Percentiles rank a stretch among this genome's conserved stretches.
Conservation (phyloP, 2,888 invertebrate genomes). For the Stegana nigrithorax region DNA sequence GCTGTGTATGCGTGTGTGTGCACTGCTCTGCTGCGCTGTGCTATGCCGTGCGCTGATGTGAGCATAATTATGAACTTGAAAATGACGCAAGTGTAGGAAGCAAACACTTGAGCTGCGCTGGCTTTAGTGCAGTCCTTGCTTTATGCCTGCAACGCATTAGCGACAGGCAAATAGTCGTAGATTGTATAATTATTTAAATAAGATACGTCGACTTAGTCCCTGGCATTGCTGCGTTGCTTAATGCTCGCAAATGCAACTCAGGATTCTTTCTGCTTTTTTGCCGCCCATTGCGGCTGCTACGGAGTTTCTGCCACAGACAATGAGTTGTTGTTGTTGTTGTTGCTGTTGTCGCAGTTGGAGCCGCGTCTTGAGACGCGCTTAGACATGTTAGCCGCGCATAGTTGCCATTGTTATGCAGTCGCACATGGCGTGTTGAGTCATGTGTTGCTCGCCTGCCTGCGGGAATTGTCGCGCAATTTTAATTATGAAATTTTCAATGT, state of each 20-base stretch:
- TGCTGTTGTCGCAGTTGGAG: no score
- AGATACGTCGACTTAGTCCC: conserved; percentile 25
- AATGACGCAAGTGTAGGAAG: conserved; percentile 27
- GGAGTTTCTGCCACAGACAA: no score
- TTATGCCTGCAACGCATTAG: conserved; percentile 30
- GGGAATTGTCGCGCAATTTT: conserved; percentile 24
- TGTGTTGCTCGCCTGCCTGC: no score
- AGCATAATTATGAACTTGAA: conserved; percentile 63
- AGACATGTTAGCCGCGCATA: conserved; percentile 30
- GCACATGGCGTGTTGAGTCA: not conserved
- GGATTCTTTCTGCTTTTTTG: conserved; percentile 38
- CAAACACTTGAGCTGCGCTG: conserved; percentile 11
- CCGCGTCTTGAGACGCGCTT: conserved; percentile 53
- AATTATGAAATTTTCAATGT: no score
- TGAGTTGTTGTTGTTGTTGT: no score
- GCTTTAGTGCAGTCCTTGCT: conserved; percentile 19
- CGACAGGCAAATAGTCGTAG: conserved; percentile 29
- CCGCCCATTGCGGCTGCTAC: no score
- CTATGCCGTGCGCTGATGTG: no score
- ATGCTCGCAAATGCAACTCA: not conserved
- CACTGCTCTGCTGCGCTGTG: no score
- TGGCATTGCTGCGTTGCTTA: not conserved
- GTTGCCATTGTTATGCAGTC: conserved; percentile 14
- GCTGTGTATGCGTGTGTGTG: not conserved
- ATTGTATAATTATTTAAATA: conserved; percentile 55